These are phyloP conservation scores for Neomicropteryx cornuta DNA, from an alignment of 1,140 invertebrate genomes.

Conservation along the genomic window DNA sequence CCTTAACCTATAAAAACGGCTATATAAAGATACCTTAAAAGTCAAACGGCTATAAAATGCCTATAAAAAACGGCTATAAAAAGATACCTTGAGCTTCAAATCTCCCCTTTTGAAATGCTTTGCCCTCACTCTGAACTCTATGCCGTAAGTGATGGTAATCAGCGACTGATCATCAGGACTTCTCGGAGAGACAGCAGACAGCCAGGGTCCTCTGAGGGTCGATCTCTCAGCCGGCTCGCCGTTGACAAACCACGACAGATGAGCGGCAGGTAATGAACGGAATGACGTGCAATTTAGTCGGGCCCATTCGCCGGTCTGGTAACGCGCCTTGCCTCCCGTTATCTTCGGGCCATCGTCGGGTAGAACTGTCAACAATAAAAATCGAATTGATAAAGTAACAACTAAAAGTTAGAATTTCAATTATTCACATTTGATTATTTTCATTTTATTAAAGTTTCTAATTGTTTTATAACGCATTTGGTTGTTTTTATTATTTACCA, in stretches of 20 bases:
- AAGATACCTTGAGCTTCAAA: constrained; percentile 49
- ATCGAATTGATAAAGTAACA: no score
- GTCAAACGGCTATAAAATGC: no score
- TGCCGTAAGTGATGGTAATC: constrained; percentile 49
- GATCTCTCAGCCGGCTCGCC: constrained; percentile 47
- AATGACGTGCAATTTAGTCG: constrained; percentile 58
- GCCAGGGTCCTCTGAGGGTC: constrained; percentile 40
- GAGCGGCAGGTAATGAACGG: constrained; percentile 55
- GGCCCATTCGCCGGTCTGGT: constrained; percentile 53
- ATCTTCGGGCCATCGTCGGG: constrained; percentile 57
- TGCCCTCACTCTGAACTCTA: constrained; percentile 49
- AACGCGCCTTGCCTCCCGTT: constrained; percentile 48
- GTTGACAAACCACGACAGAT: constrained; percentile 62
- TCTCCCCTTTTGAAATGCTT: constrained; percentile 57
- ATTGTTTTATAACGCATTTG: no score
- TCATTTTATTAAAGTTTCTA: no score
- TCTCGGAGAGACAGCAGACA: constrained; percentile 21
- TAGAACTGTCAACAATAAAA: no score
- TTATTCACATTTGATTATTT: no score
- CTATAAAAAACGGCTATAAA: no score
- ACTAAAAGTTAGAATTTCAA: no score
- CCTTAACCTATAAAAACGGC: no score
- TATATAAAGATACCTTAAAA: no score
- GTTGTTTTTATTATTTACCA: no score
- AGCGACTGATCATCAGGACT: constrained; percentile 47